Base-by-base conservation (phyloP, 2,113 vertebrate species). In the Catharus bicknelli region DNA sequence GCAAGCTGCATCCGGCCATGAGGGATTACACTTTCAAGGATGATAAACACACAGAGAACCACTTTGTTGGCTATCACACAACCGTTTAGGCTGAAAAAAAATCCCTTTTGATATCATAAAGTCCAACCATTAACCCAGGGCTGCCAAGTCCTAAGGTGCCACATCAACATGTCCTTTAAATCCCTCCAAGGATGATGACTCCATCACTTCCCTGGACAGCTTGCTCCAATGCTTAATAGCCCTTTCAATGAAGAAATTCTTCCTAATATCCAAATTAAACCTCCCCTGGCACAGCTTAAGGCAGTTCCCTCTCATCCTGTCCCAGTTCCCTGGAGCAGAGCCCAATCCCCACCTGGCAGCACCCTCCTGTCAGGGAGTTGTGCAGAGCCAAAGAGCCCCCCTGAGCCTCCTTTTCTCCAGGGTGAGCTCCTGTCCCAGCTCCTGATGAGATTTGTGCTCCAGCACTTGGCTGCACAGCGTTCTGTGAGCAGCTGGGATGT, bases 21-120 rank as follows among this genome's bases (percentile, higher is more conserved):
- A 91, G 75, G 81, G 81, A 88, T 76, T 72, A 81, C 36, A 57
- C 51, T 61, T 93, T 45, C 61, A 66, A 90, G 89, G 80, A 34
- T 79, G 90, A 66, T 45, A 63, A 94, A 81, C 40, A 69, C 81
- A 2, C 1, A 13, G 43, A 85, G 80, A 85, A 88, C 54, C 70
- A 77, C 27, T 70, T 86, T 48, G 45, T 22, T 32, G 18, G 74
- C 69, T 81, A 5, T n/a, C 34, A 61, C 15, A 7, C 8, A 32
- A 11, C n/a, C 11, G 9, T 61, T 73, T 36, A 27, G 47, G 30
- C 45, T 36, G 34, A 29, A 59, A 54, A 42, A 9, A 38, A 38
- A 38, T 38, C 0, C 7, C 9, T 17, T 73, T 23, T 42, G 26
- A 27, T 21, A 67, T 23, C 38, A 34, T 30, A 23, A 19, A 47